Percentiles rank a stretch among this genome's conserved stretches.
These are phyloP conservation scores for Drosophila mulleri DNA, from an alignment of 2,888 invertebrate genomes.

Conservation along the genomic window DNA sequence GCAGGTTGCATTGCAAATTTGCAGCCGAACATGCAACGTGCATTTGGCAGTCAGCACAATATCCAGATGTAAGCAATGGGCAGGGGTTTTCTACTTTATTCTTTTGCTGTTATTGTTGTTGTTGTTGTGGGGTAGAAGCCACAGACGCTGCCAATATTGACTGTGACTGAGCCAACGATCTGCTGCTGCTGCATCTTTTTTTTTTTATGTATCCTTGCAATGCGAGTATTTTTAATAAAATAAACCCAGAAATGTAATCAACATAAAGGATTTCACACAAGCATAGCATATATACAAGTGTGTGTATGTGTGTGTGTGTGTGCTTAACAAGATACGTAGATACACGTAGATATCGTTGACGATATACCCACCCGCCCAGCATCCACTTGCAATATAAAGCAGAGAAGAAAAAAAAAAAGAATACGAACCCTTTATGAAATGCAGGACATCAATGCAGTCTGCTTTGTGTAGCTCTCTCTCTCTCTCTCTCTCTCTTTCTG, in stretches of 20 bases:
- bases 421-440: constrained; percentile 73
- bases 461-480: constrained; percentile 29
- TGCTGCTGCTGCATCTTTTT: constrained; percentile 18
- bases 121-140: constrained; percentile 42
- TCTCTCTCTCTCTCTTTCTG: constrained; percentile 13
- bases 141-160: constrained; percentile 81
- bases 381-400: constrained; percentile 3
- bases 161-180: constrained; percentile 67
- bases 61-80: constrained; percentile 50
- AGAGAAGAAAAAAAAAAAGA: constrained; percentile 19
- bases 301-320: constrained; percentile 30
- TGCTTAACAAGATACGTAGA: constrained; percentile 80
- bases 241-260: constrained; percentile 84
- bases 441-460: constrained; percentile 66
- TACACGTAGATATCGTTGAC: constrained; percentile 79
- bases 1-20: constrained; percentile 80
- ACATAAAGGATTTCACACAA: constrained; percentile 83
- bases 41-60: constrained; percentile 79
- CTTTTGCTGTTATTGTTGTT: background rate
- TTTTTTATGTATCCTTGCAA: constrained; percentile 70
- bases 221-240: constrained; percentile 83
- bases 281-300: background rate
- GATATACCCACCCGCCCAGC: constrained; percentile 47
- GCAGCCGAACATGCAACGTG: constrained; percentile 73
- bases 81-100: background rate